Percentiles rank a stretch among this genome's conserved stretches.
phyloP scores from a whole-genome alignment of 2,113 vertebrate genomes.

The Nerophis ophidion region DNA sequence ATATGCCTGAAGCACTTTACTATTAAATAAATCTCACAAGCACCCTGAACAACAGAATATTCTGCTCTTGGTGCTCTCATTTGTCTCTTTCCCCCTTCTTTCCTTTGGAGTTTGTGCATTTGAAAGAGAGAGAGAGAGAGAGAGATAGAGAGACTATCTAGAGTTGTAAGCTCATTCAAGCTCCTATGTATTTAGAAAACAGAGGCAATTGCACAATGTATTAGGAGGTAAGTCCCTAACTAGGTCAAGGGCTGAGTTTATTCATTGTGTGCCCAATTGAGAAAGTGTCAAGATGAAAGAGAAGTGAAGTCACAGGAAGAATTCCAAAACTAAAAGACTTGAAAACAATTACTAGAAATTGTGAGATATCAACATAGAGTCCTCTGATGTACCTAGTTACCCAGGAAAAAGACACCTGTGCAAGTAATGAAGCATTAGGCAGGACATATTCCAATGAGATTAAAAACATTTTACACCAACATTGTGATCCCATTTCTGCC shows the following conservation, averaged over 20 bases:
- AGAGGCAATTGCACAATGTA: slow-evolving; percentile 55
- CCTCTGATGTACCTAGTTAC: neutral
- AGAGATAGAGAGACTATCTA: neutral
- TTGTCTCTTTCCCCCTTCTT: slow-evolving; percentile 4
- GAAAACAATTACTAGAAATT: neutral
- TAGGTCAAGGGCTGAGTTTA: slow-evolving; percentile 36
- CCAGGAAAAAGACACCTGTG: neutral
- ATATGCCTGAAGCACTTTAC: slow-evolving; percentile 7
- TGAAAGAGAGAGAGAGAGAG: neutral
- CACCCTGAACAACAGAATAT: neutral
- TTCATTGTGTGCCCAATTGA: slow-evolving; percentile 10
- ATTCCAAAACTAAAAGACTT: neutral
- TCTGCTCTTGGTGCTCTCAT: slow-evolving; percentile 1
- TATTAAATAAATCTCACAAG: slow-evolving; percentile 25
- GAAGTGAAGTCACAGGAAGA: neutral
- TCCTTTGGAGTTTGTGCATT: neutral
- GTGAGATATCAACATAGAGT: slow-evolving; percentile 6
- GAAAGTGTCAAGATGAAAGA: slow-evolving; percentile 5
- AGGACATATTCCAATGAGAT: slow-evolving; percentile 29
- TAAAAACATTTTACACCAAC: slow-evolving; percentile 25
- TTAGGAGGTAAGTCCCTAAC: slow-evolving; percentile 51
- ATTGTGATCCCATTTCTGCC: slow-evolving; percentile 11
- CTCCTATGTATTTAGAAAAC: slow-evolving; percentile 47
- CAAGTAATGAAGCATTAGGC: slow-evolving; percentile 25
- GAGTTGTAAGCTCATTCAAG: slow-evolving; percentile 28